Conservation (phyloP, 2,797 vertebrate species). For the Halcyon smyrnensis region DNA sequence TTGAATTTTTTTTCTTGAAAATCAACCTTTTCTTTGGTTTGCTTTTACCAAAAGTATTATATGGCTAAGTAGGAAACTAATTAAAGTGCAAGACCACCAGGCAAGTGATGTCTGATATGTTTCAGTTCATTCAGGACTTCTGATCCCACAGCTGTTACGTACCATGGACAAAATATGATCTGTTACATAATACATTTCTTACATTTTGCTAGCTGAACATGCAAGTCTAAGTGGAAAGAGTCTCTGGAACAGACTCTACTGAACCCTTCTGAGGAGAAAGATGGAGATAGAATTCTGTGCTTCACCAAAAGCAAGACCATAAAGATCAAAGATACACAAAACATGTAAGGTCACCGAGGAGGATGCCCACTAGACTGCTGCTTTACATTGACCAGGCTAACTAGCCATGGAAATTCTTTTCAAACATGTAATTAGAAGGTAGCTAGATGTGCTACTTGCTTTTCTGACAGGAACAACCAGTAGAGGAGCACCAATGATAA, state of each 20-base stretch:
- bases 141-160: neutral
- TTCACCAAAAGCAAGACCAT: neutral
- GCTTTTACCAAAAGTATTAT: neutral
- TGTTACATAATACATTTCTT: neutral
- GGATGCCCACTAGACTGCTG: neutral
- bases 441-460: neutral
- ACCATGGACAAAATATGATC: neutral
- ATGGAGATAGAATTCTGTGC: neutral
- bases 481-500: neutral
- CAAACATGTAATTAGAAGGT: neutral
- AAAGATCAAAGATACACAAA: neutral
- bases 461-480: neutral
- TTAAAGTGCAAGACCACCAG: neutral
- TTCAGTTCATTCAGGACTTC: neutral
- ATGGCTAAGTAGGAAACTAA: neutral
- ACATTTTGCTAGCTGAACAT: neutral
- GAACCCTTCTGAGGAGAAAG: neutral
- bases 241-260: neutral
- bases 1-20: neutral
- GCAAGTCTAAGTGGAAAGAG: neutral
- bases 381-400: neutral
- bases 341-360: neutral
- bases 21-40: neutral
- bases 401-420: neutral
- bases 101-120: neutral